A percentile compares a stretch with the other conserved stretches of the same genome.
Conservation (phyloP, 2,113 vertebrate species). For the Malurus elegans region DNA sequence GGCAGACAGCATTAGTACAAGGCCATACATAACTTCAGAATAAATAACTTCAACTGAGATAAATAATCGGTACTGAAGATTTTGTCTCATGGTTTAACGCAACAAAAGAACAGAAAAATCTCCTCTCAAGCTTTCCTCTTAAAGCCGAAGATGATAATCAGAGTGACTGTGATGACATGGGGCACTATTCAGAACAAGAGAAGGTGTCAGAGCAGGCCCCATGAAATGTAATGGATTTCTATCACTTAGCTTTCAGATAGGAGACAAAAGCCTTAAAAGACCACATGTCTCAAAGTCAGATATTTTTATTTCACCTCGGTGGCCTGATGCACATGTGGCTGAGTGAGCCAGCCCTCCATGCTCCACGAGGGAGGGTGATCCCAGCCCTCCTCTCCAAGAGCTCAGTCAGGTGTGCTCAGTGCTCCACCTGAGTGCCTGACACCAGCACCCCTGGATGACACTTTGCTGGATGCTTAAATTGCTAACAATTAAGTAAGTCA, state of each 20-base stretch:
- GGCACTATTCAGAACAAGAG: not conserved
- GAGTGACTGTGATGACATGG: accelerated
- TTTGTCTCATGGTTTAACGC: not conserved
- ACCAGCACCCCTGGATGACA: not conserved
- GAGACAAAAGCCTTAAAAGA: not conserved
- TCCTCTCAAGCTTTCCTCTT: not conserved
- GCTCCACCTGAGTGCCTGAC: not conserved
- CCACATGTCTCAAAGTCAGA: not conserved
- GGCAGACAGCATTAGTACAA: not conserved
- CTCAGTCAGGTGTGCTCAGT: not conserved
- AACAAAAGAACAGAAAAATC: not conserved
- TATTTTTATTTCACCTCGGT: not conserved
- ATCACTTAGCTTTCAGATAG: not conserved
- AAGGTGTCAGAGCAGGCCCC: not conserved
- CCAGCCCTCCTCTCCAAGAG: not conserved
- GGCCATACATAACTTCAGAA: not conserved
- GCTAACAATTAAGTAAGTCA: not conserved
- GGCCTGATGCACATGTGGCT: accelerated
- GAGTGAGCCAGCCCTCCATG: accelerated
- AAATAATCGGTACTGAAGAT: not conserved
- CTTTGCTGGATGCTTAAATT: not conserved
- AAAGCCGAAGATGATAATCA: not conserved
- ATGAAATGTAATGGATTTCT: not conserved
- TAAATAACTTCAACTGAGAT: not conserved
- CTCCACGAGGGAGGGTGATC: not conserved